A percentile compares a stretch with the other conserved stretches of the same genome.
Evolutionary conservation across 2,888 invertebrate species (phyloP).

Genomic region (Tridacna gigas): DNA sequence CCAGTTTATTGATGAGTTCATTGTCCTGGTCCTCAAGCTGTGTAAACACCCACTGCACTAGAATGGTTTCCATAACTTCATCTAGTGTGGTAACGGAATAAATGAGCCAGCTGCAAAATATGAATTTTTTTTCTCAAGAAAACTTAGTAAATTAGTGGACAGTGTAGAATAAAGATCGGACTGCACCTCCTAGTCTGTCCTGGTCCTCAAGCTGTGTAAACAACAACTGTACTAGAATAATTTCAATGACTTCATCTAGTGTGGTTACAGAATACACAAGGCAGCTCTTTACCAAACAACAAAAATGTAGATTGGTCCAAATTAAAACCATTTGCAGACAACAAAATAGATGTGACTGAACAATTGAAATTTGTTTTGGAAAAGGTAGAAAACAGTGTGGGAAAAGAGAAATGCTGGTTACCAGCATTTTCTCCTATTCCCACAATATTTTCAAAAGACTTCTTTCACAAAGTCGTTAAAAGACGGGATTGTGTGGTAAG

Average conservation of each 20-base stretch:
- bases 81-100: slow-evolving; percentile 74
- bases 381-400: too few species aligned
- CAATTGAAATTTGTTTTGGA: too few species aligned
- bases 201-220: slow-evolving; percentile 60
- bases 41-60: slow-evolving; percentile 67
- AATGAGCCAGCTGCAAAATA: slow-evolving; percentile 68
- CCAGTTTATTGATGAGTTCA: slow-evolving; percentile 64
- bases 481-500: too few species aligned
- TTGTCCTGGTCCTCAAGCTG: slow-evolving; percentile 63
- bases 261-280: slow-evolving; percentile 70
- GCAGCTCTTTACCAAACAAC: slow-evolving; percentile 37
- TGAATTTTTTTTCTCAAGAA: background rate
- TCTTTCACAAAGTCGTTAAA: too few species aligned
- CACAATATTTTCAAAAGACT: too few species aligned
- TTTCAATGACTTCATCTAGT: slow-evolving; percentile 72
- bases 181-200: slow-evolving; percentile 34
- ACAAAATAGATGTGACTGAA: too few species aligned
- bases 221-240: slow-evolving; percentile 67
- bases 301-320: too few species aligned
- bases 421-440: too few species aligned
- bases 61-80: slow-evolving; percentile 68
- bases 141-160: too few species aligned
- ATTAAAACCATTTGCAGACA: too few species aligned
- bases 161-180: too few species aligned
- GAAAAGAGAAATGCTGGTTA: too few species aligned